Evolutionary conservation across 2,113 vertebrate genomes (phyloP), one percentile per base, ranked within the genome.

Genomic region (Clinocottus analis): DNA sequence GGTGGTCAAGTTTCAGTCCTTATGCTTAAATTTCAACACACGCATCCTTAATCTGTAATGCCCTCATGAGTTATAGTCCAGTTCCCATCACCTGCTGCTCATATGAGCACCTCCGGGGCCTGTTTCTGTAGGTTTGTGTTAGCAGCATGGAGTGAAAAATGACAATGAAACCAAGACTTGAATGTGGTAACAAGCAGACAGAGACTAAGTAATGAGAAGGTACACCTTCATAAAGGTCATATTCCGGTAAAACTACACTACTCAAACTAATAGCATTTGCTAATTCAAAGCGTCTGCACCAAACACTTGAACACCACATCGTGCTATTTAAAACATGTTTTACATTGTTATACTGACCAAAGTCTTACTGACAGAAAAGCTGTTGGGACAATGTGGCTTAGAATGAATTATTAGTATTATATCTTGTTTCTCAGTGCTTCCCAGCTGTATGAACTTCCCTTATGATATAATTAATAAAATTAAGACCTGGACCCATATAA

Each of bases 1-100:
- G 86, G 86, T 87, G 92, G 89, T 93, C 89, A 86, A 78, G 91
- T 95, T 95, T 93, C 94, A 91, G 84, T 83, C 90, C 89, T 91
- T 84, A 90, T 51, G 82, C 86, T 95, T 93, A 45, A 87, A 93
- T 94, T 94, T 95, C 93, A 94, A 83, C 90, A 87, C 87, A 84
- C 45, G 65, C 78, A 89, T 88, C 87, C 85, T 91, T 85, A 87
- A 90, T 87, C 73, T 87, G 74, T 27, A 82, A 85, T 39, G 78
- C 76, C 79, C 55, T 92, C 80, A 75, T 83, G 80, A 61, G 82
- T 58, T 71, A 59, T n/a, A 69, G 86, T 74, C 79, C 76, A 56
- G 80, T 49, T 87, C 77, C 68, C 80, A 58, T 89, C 86, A 61
- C 61, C 45, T 58, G 78, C 60, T 4, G 60, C 64, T 89, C 81